These are phyloP conservation scores for Teleopsis dalmanni DNA, from an alignment of 1,140 invertebrate genomes.

Conservation along the genomic window DNA sequence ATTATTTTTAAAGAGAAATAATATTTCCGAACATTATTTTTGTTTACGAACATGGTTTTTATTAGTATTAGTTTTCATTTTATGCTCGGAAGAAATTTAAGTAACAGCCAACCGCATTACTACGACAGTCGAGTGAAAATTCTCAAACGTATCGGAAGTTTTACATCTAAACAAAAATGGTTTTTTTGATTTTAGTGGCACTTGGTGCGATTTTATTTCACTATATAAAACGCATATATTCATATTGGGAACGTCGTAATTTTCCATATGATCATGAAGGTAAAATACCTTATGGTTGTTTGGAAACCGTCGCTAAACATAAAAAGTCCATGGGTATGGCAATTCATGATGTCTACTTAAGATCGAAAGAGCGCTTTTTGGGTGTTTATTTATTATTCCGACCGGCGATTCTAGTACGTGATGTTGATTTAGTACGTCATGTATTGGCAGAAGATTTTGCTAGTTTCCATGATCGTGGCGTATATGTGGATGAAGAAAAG, in stretches of 20 bases:
- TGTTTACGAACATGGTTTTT: too few species aligned
- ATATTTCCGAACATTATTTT: too few species aligned
- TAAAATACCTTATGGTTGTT: slow-evolving; percentile 29
- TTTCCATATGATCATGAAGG: slow-evolving; percentile 23
- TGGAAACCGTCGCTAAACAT: slow-evolving; percentile 18
- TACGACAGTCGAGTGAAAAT: too few species aligned
- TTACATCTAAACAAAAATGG: slow-evolving; percentile 8
- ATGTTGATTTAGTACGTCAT: slow-evolving; percentile 44
- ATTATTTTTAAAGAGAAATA: too few species aligned
- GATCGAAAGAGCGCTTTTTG: slow-evolving; percentile 26
- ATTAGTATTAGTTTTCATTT: too few species aligned
- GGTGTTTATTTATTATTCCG: slow-evolving; percentile 38
- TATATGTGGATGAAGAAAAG: slow-evolving; percentile 37
- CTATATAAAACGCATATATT: slow-evolving; percentile 25
- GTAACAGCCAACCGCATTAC: too few species aligned
- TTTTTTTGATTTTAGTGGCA: slow-evolving; percentile 29
- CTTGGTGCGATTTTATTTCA: slow-evolving; percentile 18
- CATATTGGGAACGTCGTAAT: slow-evolving; percentile 26
- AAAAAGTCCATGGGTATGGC: slow-evolving; percentile 30
- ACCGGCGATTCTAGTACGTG: slow-evolving; percentile 44
- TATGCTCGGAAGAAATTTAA: too few species aligned
- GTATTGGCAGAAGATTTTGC: slow-evolving; percentile 45
- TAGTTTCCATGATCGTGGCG: slow-evolving; percentile 42
- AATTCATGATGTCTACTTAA: slow-evolving; percentile 27
- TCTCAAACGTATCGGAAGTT: too few species aligned